Percentiles rank a stretch among this genome's conserved stretches.
Conservation (phyloP, 2,113 vertebrate species). For the Nesogale talazaci region DNA sequence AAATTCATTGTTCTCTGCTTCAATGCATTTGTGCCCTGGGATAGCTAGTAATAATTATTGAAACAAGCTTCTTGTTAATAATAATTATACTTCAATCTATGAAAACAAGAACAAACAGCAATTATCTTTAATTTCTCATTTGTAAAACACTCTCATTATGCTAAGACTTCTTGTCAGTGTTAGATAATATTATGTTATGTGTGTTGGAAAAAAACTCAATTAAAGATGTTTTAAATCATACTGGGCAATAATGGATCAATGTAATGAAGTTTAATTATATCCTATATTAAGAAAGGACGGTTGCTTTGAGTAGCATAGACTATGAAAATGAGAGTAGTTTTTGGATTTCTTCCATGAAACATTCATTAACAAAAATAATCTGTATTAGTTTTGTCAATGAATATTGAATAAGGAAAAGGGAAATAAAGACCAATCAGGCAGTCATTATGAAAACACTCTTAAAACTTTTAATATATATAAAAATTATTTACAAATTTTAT, state of each 20-base stretch:
- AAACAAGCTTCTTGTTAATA: conserved; percentile 79
- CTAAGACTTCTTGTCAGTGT: conserved; percentile 71
- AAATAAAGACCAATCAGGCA: not conserved
- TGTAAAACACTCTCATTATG: conserved; percentile 72
- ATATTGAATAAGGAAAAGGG: conserved; percentile 15
- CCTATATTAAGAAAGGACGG: conserved; percentile 30
- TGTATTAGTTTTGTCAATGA: not conserved
- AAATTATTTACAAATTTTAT: not conserved
- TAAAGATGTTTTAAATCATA: conserved; percentile 7
- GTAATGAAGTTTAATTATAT: conserved; percentile 9
- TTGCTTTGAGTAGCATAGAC: not conserved
- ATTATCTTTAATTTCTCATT: conserved; percentile 77
- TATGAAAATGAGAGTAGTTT: conserved; percentile 22
- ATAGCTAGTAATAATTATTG: conserved; percentile 80
- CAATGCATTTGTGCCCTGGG: conserved; percentile 70
- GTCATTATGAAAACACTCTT: not conserved
- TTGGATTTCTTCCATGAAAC: conserved; percentile 23
- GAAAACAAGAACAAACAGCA: conserved; percentile 79
- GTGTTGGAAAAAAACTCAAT: conserved; percentile 56
- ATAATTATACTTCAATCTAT: conserved; percentile 72
- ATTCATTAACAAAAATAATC: conserved; percentile 36
- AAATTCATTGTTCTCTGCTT: conserved; percentile 71
- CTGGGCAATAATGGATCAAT: conserved; percentile 2
- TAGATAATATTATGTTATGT: conserved; percentile 75
- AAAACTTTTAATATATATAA: not conserved